Evolutionary conservation across 2,888 invertebrate genomes (phyloP).

Genomic region (Carabus problematicus): DNA sequence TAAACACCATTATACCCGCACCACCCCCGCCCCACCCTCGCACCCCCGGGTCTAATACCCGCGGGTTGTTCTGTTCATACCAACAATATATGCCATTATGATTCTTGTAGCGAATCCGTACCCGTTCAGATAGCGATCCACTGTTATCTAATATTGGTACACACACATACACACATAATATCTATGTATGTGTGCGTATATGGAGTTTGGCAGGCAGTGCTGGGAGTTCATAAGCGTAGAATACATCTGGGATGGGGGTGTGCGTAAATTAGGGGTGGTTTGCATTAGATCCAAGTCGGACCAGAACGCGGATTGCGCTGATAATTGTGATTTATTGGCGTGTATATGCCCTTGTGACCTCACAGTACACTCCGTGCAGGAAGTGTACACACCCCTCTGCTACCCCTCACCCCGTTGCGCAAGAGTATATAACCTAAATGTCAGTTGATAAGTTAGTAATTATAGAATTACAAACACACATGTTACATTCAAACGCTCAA

Average conservation of each 20-base stretch:
- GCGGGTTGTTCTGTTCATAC: too few species aligned
- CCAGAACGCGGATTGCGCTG: conserved; percentile 46
- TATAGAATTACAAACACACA: too few species aligned
- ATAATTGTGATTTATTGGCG: conserved; percentile 54
- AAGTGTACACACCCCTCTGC: conserved; percentile 31
- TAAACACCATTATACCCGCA: too few species aligned
- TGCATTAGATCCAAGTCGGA: conserved; percentile 41
- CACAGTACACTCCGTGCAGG: conserved; percentile 25
- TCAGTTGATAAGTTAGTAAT: too few species aligned
- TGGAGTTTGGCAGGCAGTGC: too few species aligned
- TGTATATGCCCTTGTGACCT: conserved; percentile 45
- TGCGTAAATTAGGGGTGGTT: conserved; percentile 41
- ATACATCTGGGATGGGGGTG: conserved; percentile 17
- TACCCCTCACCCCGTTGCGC: too few species aligned
- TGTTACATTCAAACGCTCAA: too few species aligned
- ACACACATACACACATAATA: background rate
- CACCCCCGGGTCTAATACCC: too few species aligned
- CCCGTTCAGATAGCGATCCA: conserved; percentile 27
- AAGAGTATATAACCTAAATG: too few species aligned
- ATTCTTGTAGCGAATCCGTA: conserved; percentile 29
- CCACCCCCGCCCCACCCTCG: too few species aligned
- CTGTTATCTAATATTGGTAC: conserved; percentile 37
- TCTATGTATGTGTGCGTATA: too few species aligned
- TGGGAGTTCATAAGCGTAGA: background rate
- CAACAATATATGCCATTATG: conserved; percentile 31